These are phyloP conservation scores for Agrilus biguttatus DNA, from an alignment of 2,888 invertebrate species.

Conservation along the genomic window DNA sequence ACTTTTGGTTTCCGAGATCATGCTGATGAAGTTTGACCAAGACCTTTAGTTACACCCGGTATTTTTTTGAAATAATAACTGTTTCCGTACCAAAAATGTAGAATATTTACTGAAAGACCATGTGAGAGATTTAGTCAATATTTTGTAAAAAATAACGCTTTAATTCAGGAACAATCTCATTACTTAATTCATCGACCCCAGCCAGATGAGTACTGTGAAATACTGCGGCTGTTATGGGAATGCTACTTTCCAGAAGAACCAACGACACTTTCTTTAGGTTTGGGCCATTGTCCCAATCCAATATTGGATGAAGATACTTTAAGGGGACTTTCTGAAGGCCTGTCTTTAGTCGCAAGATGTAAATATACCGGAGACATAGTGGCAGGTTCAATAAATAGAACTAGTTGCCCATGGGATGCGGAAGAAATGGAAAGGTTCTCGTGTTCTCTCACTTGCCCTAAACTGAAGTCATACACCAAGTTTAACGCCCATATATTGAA, in stretches of 20 bases:
- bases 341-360: constrained; percentile 27
- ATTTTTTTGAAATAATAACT: too few relatives aligned
- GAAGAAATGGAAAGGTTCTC: constrained; percentile 38
- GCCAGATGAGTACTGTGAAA: constrained; percentile 28
- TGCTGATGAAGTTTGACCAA: too few relatives aligned
- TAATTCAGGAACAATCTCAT: constrained; percentile 6
- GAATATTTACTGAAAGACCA: too few relatives aligned
- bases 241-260: constrained; percentile 42
- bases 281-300: constrained; percentile 28
- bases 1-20: too few relatives aligned
- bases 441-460: constrained; percentile 27
- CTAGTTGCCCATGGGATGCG: constrained; percentile 36
- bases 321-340: constrained; percentile 27
- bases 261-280: constrained; percentile 31
- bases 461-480: constrained; percentile 34
- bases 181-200: constrained; percentile 30
- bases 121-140: too few relatives aligned
- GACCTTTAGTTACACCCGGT: too few relatives aligned
- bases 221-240: constrained; percentile 35
- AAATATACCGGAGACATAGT: constrained; percentile 28
- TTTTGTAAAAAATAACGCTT: too few relatives aligned
- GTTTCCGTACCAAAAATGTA: too few relatives aligned
- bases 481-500: constrained; percentile 37
- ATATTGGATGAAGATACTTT: constrained; percentile 30
- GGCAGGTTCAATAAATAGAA: constrained; percentile 35